Evolutionary conservation across 2,888 invertebrate species (phyloP), one percentile per base, ranked within the genome.

Genomic region (Rambutsinella grinnellia): DNA sequence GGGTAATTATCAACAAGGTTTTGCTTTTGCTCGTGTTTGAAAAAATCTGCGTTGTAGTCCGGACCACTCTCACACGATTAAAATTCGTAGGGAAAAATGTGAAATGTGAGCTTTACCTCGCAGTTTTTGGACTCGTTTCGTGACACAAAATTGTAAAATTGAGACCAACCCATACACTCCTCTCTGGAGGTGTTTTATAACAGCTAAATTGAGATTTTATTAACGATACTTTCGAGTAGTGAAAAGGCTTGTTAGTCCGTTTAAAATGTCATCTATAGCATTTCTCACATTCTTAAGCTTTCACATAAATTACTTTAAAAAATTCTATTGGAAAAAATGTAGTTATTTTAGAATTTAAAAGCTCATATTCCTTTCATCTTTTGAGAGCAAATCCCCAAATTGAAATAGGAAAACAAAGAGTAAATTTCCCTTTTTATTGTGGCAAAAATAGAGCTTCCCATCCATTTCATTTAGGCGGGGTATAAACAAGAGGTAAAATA

Each of bases 61-160:
- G n/a, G n/a, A n/a, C n/a, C n/a, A n/a, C n/a, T n/a, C n/a, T 49
- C 19, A 5, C n/a, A 49, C 49, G 5, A n/a, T 49, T 49, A 13
- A 49, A 10, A 13, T 49, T 17, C 19, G n/a, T 13, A 5, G 36
- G 13, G 36, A 36, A 36, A 13, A 13, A 36, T 8, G 36, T 13
- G 36, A 36, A 36, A 36, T 36, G 36, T 36, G 36, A 36, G 36
- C 6, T 36, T n/a, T n/a, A n/a, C n/a, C n/a, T n/a, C n/a, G n/a
- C n/a, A n/a, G n/a, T n/a, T n/a, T 24, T 24, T 69, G 63, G 57
- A 57, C 70, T 56, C 21, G 17, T 57, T 70, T 47, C 70, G 70
- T 70, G 70, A 70, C 70, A 70, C 28, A 26, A 63, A 63, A 70
- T 49, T 70, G 49, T 70, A 70, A 70, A 70, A 70, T n/a, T 70